Evolutionary conservation across 92 coral and sea anemone species (phyloP).

Genomic region (Siderastrea siderea): DNA sequence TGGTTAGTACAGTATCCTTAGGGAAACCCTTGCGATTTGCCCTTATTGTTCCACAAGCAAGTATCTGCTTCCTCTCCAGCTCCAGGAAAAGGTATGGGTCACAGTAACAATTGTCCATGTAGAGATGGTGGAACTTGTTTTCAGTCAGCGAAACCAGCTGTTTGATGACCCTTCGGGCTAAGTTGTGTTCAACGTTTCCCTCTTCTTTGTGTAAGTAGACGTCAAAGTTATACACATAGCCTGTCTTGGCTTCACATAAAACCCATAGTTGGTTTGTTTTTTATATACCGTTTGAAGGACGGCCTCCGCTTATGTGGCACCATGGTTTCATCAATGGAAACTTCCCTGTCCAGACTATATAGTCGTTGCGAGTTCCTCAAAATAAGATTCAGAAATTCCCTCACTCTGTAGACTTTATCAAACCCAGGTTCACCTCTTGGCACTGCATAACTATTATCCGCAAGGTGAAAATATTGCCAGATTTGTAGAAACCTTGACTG

Average conservation of each 20-base stretch:
- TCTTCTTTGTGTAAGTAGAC: conserved; percentile 68
- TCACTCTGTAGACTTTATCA: conserved; percentile 54
- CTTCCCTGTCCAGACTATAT: conserved; percentile 36
- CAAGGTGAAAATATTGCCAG: conserved; percentile 57
- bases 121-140: conserved; percentile 33
- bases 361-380: conserved; percentile 13
- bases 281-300: conserved; percentile 58
- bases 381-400: conserved; percentile 29
- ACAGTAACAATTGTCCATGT: conserved; percentile 66
- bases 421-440: conserved; percentile 45
- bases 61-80: conserved; percentile 18
- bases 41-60: conserved; percentile 65
- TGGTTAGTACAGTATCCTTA: conserved; percentile 25
- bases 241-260: conserved; percentile 55
- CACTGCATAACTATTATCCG: conserved; percentile 34
- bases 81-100: conserved; percentile 68
- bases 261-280: conserved; percentile 74
- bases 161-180: conserved; percentile 62
- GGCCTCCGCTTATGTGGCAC: conserved; percentile 64
- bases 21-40: conserved; percentile 61
- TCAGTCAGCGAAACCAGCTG: conserved; percentile 30
- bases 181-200: conserved; percentile 35
- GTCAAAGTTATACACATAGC: conserved; percentile 64
- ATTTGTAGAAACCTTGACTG: conserved; percentile 49
- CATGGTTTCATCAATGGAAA: conserved; percentile 69